Conservation (phyloP, 2,113 vertebrate genomes). For the Litocranius walleri region DNA sequence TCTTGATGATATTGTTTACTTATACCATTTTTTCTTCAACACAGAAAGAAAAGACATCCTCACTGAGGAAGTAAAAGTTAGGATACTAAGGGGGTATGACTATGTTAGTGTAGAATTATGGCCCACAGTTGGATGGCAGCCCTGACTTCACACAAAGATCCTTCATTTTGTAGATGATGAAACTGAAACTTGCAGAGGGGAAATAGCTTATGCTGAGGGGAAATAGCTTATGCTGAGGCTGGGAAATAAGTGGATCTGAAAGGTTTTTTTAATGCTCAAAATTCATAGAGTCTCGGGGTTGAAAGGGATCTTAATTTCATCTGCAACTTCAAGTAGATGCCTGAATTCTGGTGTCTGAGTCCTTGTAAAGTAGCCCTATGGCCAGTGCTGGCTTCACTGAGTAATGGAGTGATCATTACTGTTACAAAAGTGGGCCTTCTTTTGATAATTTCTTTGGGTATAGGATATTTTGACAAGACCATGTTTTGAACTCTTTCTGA, state of each 20-base stretch:
- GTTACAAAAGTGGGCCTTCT: background rate
- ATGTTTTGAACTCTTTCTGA: background rate
- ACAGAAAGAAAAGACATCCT: background rate
- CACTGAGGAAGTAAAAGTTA: background rate
- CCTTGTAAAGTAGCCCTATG: background rate
- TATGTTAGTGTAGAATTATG: background rate
- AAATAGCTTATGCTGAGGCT: background rate
- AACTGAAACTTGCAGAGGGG: background rate
- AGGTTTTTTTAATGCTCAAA: background rate
- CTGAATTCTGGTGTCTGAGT: background rate
- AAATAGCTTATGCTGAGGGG: background rate
- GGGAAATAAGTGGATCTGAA: background rate
- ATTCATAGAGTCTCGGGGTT: background rate
- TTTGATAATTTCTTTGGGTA: background rate
- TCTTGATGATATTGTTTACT: constrained; percentile 48
- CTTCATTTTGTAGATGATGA: background rate
- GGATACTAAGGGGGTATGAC: background rate
- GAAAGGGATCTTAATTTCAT: background rate
- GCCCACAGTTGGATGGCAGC: background rate
- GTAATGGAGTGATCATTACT: background rate
- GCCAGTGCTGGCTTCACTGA: background rate
- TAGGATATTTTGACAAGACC: background rate
- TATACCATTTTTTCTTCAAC: background rate
- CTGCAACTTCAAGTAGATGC: background rate
- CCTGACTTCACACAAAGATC: background rate